Evolutionary conservation across 2,113 vertebrate species (phyloP).

Genomic region (Progne subis): DNA sequence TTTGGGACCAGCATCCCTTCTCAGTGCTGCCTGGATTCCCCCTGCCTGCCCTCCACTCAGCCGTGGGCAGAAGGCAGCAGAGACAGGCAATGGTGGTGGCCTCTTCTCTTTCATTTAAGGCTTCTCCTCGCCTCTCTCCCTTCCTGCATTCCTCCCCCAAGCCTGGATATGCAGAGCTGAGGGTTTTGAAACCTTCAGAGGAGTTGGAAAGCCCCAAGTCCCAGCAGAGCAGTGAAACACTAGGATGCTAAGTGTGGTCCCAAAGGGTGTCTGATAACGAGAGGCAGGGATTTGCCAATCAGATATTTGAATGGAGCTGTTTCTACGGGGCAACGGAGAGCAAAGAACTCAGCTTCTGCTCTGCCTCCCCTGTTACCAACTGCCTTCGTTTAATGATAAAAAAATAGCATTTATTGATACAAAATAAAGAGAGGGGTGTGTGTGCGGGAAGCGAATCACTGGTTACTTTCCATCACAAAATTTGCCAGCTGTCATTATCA

Average conservation of each 20-base stretch:
- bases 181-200: not conserved
- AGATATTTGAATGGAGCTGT: not conserved
- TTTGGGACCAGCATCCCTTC: not conserved
- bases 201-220: not conserved
- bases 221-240: not conserved
- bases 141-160: not conserved
- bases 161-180: not conserved
- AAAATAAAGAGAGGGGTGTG: not conserved
- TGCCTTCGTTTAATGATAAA: not conserved
- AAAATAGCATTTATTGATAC: not conserved
- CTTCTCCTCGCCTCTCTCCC: not conserved
- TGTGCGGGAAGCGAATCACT: not conserved
- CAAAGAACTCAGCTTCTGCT: not conserved
- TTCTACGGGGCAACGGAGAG: not conserved
- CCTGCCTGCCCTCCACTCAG: not conserved
- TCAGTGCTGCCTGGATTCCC: not conserved
- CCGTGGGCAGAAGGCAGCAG: rapidly evolving
- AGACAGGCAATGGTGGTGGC: not conserved
- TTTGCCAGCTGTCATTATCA: not conserved
- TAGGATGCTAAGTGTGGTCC: not conserved
- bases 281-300: not conserved
- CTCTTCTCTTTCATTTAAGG: not conserved
- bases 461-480: not conserved
- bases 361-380: not conserved
- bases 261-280: not conserved